phyloP scores from a whole-genome alignment of 2,888 invertebrate genomes.

The Clistopyga incitator region DNA sequence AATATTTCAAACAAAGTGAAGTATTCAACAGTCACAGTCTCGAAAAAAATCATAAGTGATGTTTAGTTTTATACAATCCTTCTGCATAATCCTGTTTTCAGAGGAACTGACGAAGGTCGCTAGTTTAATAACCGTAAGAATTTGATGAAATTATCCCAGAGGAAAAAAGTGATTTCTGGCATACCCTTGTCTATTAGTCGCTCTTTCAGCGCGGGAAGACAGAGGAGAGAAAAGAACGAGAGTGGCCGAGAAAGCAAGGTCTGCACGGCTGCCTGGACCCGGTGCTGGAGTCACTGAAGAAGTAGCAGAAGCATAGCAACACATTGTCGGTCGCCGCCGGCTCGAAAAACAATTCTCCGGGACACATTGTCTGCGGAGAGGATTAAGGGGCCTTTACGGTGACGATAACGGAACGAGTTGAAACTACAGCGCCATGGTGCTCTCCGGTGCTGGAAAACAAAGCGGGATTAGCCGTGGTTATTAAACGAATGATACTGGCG shows the following conservation, averaged over 20 bases:
- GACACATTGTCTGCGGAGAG: slow-evolving; percentile 70
- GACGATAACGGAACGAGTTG: slow-evolving; percentile 71
- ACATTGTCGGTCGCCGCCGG: slow-evolving; percentile 65
- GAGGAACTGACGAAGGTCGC: not conserved
- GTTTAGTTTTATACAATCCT: not conserved
- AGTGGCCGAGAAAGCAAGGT: slow-evolving; percentile 3
- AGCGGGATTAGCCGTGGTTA: slow-evolving; percentile 73
- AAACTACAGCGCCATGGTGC: slow-evolving; percentile 60
- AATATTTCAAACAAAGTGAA: too few relatives aligned
- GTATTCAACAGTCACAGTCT: too few relatives aligned
- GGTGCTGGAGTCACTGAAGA: slow-evolving; percentile 10
- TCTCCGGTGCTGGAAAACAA: slow-evolving; percentile 66
- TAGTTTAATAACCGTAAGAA: not conserved
- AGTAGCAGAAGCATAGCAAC: slow-evolving; percentile 37
- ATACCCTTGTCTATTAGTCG: slow-evolving; percentile 3
- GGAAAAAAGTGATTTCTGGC: slow-evolving; percentile 2
- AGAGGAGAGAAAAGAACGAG: not conserved
- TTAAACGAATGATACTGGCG: slow-evolving; percentile 71
- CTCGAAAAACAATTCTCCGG: slow-evolving; percentile 69
- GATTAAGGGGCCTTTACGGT: slow-evolving; percentile 70
- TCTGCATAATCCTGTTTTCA: not conserved
- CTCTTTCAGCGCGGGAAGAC: not conserved
- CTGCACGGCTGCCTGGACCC: slow-evolving; percentile 1
- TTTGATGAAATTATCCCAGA: slow-evolving; percentile 19
- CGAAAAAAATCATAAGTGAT: not conserved